Percentiles rank a stretch among this genome's conserved stretches.
Conservation (phyloP, 1,140 invertebrate genomes). For the Solenopsis fugax region DNA sequence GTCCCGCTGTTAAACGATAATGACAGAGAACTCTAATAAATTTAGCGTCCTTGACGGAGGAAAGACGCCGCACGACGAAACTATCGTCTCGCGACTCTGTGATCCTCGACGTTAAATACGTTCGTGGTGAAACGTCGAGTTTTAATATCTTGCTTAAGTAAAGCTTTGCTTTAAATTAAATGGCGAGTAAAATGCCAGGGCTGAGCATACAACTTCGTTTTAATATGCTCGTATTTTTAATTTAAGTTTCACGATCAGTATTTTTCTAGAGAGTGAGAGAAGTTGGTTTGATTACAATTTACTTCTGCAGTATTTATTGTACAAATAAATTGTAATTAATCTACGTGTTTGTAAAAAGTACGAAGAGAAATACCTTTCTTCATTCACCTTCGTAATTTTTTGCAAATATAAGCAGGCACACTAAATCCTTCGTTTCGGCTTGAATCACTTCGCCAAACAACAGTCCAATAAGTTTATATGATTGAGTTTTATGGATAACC, state of each 20-base stretch:
- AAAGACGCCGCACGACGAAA: too few relatives aligned
- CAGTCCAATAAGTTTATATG: not conserved
- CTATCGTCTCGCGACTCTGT: not conserved
- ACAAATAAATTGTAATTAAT: too few relatives aligned
- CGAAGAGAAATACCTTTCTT: not conserved
- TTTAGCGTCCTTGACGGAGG: not conserved
- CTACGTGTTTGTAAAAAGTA: too few relatives aligned
- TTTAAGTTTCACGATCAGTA: not conserved
- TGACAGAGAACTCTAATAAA: not conserved
- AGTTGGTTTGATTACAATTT: not conserved
- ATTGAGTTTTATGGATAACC: not conserved
- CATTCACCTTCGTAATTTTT: not conserved
- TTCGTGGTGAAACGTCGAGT: conserved; percentile 1
- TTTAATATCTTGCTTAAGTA: conserved; percentile 16
- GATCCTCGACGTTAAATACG: conserved; percentile 4
- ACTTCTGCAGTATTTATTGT: not conserved
- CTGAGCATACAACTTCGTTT: not conserved
- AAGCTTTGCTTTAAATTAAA: conserved; percentile 29
- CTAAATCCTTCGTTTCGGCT: not conserved
- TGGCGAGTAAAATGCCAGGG: not conserved
- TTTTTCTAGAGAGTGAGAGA: not conserved
- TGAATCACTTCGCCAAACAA: not conserved
- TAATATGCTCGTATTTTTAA: not conserved
- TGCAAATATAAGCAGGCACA: not conserved
- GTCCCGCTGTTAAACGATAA: conserved; percentile 35